phyloP scores from a whole-genome alignment of 1,140 invertebrate species.

The Drosophila rhopaloa region DNA sequence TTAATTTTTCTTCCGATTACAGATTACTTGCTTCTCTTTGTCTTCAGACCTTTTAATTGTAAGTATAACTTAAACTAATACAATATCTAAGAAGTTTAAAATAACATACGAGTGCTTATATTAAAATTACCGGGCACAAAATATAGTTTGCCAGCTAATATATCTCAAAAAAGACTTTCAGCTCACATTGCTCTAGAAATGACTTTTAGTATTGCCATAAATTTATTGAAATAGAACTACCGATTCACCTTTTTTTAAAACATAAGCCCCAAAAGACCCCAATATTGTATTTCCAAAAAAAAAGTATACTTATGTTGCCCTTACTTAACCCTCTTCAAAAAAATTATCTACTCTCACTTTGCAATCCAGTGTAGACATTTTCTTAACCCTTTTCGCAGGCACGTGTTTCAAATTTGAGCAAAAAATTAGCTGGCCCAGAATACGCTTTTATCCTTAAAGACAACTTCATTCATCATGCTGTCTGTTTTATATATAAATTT shows the following conservation, averaged over 20 bases:
- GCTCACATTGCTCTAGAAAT: too few relatives aligned
- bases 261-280: background rate
- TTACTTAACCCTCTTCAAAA: constrained; percentile 22
- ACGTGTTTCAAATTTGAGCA: constrained; percentile 44
- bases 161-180: too few relatives aligned
- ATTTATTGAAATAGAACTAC: too few relatives aligned
- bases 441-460: constrained; percentile 29
- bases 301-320: background rate
- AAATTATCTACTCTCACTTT: constrained; percentile 4
- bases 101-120: background rate
- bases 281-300: background rate
- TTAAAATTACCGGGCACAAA: too few relatives aligned
- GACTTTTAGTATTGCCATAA: too few relatives aligned
- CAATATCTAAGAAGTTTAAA: background rate
- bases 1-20: constrained; percentile 3
- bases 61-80: background rate
- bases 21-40: background rate
- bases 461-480: constrained; percentile 71
- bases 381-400: constrained; percentile 37
- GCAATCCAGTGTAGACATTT: constrained; percentile 10
- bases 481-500: constrained; percentile 65
- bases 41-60: background rate
- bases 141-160: too few relatives aligned
- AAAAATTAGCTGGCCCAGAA: constrained; percentile 8
- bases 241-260: background rate